phyloP scores from a whole-genome alignment of 92 coral and sea anemone species.

The Epizoanthus illoricatus region DNA sequence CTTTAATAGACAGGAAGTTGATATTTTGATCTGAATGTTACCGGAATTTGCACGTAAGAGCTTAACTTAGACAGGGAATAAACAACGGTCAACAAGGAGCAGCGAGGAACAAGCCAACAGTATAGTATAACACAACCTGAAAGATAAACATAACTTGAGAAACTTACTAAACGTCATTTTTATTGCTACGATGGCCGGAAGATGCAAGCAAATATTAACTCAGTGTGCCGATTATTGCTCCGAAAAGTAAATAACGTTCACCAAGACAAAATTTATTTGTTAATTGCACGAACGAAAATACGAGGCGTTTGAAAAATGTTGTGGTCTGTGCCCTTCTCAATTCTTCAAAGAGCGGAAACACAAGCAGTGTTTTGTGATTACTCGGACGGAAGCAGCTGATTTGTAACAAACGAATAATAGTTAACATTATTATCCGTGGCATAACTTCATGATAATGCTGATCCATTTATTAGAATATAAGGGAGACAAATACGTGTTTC shows the following conservation, averaged over 20 bases:
- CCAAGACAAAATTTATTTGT: neutral
- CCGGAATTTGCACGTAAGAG: neutral
- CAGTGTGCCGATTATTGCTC: neutral
- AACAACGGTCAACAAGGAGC: neutral
- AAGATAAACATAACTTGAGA: slow-evolving; percentile 17
- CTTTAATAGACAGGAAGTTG: neutral
- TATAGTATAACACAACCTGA: neutral
- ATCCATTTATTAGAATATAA: neutral
- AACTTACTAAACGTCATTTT: neutral
- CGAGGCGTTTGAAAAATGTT: too few species aligned
- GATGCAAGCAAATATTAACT: slow-evolving; percentile 19
- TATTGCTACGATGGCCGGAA: slow-evolving; percentile 21
- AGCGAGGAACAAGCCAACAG: neutral
- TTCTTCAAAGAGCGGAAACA: too few species aligned
- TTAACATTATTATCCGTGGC: neutral
- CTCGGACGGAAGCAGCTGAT: neutral
- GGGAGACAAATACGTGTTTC: slow-evolving; percentile 8
- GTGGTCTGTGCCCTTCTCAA: too few species aligned
- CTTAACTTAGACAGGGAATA: neutral
- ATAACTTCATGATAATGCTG: neutral
- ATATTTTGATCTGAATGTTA: neutral
- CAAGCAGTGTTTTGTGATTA: neutral
- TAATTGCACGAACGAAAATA: too few species aligned
- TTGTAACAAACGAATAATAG: neutral
- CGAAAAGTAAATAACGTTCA: slow-evolving; percentile 3